phyloP scores from a whole-genome alignment of 2,113 vertebrate genomes.

The Pelecanus crispus region DNA sequence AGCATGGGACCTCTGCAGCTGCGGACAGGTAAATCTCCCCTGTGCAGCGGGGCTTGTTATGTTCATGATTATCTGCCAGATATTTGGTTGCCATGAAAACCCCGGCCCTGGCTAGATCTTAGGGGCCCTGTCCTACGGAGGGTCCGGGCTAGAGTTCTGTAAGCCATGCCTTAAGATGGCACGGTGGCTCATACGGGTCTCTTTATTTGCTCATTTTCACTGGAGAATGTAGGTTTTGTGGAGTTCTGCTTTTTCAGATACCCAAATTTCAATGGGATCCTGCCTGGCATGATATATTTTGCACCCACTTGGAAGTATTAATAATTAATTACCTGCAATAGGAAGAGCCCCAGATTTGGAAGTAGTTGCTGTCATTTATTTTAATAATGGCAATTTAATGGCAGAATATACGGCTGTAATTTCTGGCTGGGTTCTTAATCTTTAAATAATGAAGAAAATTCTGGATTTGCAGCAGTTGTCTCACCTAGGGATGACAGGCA shows the following conservation, averaged over 20 bases:
- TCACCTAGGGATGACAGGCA: neutral
- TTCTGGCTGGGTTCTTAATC: neutral
- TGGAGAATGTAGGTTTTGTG: neutral
- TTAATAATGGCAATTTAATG: neutral
- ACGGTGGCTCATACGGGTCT: neutral
- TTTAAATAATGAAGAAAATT: neutral
- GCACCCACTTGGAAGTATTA: neutral
- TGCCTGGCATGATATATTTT: neutral
- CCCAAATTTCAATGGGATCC: neutral
- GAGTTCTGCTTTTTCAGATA: neutral
- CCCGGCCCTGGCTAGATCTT: no score
- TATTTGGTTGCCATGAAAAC: neutral
- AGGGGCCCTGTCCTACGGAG: fast-evolving
- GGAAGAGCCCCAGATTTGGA: neutral
- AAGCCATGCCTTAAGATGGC: neutral
- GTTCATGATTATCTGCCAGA: neutral
- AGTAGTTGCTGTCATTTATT: neutral
- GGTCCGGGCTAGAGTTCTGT: neutral
- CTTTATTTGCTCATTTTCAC: neutral
- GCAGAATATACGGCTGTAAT: neutral
- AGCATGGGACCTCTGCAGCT: neutral
- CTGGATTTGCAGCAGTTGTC: neutral
- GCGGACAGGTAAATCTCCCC: neutral
- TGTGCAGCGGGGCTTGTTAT: neutral
- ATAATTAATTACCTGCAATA: neutral